Evolutionary conservation across 2,113 vertebrate species (phyloP).

Genomic region (Microcebus murinus): DNA sequence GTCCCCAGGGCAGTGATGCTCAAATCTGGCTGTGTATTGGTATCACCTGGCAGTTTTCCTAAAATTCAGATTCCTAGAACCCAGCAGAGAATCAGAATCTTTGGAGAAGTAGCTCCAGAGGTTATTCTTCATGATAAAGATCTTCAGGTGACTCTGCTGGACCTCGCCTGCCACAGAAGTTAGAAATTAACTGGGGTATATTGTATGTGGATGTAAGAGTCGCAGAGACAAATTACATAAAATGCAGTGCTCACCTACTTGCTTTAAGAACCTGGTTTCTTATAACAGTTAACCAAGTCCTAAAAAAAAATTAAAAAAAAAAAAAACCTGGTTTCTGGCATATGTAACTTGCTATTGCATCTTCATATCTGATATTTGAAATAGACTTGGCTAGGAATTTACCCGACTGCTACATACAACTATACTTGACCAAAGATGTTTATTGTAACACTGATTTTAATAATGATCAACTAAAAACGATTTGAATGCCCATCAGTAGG

Average conservation of each 20-base stretch:
- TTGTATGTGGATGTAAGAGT: neutral
- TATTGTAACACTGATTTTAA: neutral
- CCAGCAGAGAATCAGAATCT: neutral
- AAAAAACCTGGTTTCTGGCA: neutral
- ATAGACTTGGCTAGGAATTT: neutral
- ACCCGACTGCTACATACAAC: neutral
- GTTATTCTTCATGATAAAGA: neutral
- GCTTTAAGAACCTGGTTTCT: neutral
- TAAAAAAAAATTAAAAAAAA: no score
- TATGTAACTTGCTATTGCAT: neutral
- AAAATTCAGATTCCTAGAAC: neutral
- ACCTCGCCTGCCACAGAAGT: neutral
- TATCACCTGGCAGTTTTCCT: neutral
- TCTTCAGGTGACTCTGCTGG: neutral
- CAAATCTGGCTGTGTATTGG: neutral
- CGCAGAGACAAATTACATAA: neutral
- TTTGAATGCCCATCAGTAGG: neutral
- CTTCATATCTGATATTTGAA: neutral
- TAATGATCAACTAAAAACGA: neutral
- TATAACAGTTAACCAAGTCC: no score
- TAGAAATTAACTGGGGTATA: neutral
- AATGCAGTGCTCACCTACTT: neutral
- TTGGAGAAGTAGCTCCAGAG: neutral
- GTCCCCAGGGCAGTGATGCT: rapidly evolving
- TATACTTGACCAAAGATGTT: neutral